Evolutionary conservation across 1,140 invertebrate genomes (phyloP), one percentile per base, ranked within the genome.

Genomic region (Lordiphosa mommai): DNA sequence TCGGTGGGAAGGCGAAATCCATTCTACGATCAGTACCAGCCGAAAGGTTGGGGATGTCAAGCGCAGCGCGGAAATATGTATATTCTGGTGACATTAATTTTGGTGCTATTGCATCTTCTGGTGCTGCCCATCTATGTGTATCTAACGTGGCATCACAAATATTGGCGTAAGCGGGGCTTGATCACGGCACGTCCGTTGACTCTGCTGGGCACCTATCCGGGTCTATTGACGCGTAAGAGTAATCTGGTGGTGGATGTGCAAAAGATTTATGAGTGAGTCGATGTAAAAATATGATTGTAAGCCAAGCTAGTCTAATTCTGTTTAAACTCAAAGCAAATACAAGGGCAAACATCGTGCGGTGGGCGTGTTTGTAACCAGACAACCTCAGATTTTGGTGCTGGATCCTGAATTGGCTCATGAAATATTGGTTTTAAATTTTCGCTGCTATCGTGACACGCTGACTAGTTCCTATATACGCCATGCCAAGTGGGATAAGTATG

Each of bases 381-480:
- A 80, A 3, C 92, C 92, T 0, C 76, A 84, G 10, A 60, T 92
- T 4, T 64, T 92, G 9, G 58, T 92, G 0, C 72, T 90, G 4
- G 91, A 92, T 77, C 90, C 90, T 0, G 79, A 90, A 23, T 46
- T 92, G 9, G 89, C 91, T 1, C 90, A 90, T 53, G 72, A 88
- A 23, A 87, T 92, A 16, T 53, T 92, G 2, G 85, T 92, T 0
- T 88, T 85, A n/a, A 90, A 91, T 55, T 91, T 90, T 29, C 80
- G 88, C 5, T 55, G 77, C 50, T 91, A 89, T 49, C 63, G 69
- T 8, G 84, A 89, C 8, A 88, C 88, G 30, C 46, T 80, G 3
- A 64, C 70, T 8, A 84, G 77, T 32, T 63, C 71, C 2, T 82
- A 84, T 63, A 41, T 80, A 1, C 34, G 27, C 29, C 52, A 70